Base-by-base conservation (phyloP, 2,888 invertebrate species). In the Cheilosia grossa region DNA sequence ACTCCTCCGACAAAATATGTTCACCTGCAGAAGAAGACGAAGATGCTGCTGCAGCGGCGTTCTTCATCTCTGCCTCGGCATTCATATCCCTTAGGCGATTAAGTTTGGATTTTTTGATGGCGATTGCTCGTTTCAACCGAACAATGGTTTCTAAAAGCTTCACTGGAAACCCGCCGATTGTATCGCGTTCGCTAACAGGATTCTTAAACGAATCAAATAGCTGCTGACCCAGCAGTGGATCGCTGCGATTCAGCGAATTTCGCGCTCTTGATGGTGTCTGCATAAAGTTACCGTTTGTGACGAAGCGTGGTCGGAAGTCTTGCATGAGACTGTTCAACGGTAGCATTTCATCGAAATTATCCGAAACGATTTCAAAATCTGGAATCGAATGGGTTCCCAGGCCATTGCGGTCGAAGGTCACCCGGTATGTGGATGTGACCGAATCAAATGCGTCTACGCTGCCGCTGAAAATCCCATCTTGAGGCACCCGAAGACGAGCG, bases 361-460 rank as follows among this genome's bases (percentile, higher is more conserved):
- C 97, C 2, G 98, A 97, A 91, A 98, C 93, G 86, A 99, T 98
- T 94, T 99, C 99, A 93, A 96, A 98, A 92, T 99, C 99, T 24
- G 98, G 98, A 83, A 99, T 97, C 69, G 98, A 98, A 92, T 98
- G 98, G 5, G 98, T 98, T 0, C 98, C 98, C 49, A 99, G 93
- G 54, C 98, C 98, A 53, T 95, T 95, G 66, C 98, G 94, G 91
- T 98, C 98, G 93, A 99, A 99, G 1, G 97, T 97, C 88, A 99
- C 97, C 89, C 99, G 94, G 91, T 99, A 99, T 9, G 97, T 97
- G 89, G 97, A 98, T 89, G 97, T 97, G 4, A 97, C 95, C 5
- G 98, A 98, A 90, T 99, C 98, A 24, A 99, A 97, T 42, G 98
- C 99, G 93, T 98, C 98, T 87, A 99, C 97, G 54, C 96, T 96